Conservation (phyloP, 1,140 invertebrate species). For the Lanistes nyassanus region DNA sequence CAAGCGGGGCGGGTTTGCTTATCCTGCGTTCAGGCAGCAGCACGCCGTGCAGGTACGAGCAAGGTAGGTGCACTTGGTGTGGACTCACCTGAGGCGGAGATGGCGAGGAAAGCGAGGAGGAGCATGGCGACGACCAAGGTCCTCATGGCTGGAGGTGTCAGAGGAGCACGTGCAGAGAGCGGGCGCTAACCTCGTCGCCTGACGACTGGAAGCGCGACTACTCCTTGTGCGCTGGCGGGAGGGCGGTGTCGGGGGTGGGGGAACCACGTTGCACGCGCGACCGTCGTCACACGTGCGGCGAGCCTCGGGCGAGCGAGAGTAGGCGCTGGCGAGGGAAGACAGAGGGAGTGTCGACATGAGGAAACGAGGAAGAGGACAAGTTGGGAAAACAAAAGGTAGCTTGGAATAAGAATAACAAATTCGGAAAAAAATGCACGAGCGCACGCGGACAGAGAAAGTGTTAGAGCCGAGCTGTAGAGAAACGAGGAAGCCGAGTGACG, state of each 20-base stretch:
- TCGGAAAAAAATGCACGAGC: not conserved
- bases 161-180: not conserved
- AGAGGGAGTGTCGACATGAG: not conserved
- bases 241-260: not conserved
- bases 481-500: not conserved
- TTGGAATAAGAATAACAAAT: not conserved
- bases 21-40: too few relatives aligned
- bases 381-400: not conserved
- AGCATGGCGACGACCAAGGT: slow-evolving; percentile 5
- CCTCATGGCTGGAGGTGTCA: not conserved
- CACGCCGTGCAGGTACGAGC: too few relatives aligned
- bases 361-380: not conserved
- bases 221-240: not conserved
- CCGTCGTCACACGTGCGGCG: not conserved
- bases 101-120: not conserved
- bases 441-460: not conserved
- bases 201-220: not conserved
- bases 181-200: not conserved
- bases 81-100: not conserved
- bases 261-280: not conserved
- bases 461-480: not conserved
- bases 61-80: too few relatives aligned
- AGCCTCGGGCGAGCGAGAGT: not conserved
- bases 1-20: too few relatives aligned
- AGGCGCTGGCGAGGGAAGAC: not conserved